Percentiles rank a stretch among this genome's conserved stretches.
These are phyloP conservation scores for Micromys minutus DNA, from an alignment of 2,113 vertebrate genomes.

Conservation along the genomic window DNA sequence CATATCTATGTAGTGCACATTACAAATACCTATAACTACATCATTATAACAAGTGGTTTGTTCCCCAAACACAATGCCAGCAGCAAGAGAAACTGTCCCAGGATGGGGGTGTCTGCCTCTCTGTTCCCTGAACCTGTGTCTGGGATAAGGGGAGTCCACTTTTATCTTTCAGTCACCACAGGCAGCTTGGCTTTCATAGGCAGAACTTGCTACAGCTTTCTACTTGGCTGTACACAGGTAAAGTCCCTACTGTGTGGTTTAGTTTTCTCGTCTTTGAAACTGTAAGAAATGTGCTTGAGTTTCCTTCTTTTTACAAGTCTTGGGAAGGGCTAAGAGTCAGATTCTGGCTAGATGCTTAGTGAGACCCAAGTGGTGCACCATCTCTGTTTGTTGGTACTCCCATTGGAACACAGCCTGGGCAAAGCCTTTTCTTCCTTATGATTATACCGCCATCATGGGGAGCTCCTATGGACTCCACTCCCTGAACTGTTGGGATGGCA, in stretches of 20 bases:
- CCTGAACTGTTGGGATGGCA: background rate
- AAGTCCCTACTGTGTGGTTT: background rate
- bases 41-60: conserved; percentile 57
- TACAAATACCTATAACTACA: background rate
- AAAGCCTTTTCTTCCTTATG: too few species aligned
- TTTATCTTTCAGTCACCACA: background rate
- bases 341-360: background rate
- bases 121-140: background rate
- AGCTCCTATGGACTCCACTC: fast-evolving
- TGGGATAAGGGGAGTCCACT: background rate
- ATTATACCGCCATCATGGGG: background rate
- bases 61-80: conserved; percentile 55
- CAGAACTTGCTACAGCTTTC: background rate
- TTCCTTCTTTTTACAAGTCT: background rate
- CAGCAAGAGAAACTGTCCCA: conserved; percentile 24
- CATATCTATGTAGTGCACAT: background rate
- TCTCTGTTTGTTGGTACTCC: background rate
- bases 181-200: background rate
- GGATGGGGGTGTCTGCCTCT: background rate
- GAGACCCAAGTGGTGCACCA: background rate
- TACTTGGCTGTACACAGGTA: background rate
- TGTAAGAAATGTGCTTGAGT: background rate
- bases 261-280: background rate
- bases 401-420: background rate
- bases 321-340: background rate